phyloP scores from a whole-genome alignment of 37 sponge, comb jelly and placozoan genomes.

The Diacarnus erythraeanus region DNA sequence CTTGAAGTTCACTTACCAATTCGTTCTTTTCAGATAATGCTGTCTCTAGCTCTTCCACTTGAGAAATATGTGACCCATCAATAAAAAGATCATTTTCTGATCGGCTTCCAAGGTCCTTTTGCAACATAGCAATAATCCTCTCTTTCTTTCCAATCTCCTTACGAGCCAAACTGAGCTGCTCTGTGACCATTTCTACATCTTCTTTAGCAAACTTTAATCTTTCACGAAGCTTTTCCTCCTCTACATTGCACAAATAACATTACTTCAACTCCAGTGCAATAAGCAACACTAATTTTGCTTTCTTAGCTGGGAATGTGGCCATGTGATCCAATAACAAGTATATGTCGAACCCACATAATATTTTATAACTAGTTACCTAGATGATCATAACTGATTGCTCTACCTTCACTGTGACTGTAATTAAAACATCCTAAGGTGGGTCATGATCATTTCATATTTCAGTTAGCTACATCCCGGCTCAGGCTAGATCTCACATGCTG shows the following conservation, averaged over 20 bases:
- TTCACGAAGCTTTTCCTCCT: constrained; percentile 25
- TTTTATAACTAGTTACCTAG: no score
- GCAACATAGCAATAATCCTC: constrained; percentile 8
- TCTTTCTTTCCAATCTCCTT: constrained; percentile 13
- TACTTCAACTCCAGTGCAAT: no score
- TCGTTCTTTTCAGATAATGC: neutral
- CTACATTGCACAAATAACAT: neutral
- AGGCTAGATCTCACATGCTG: no score
- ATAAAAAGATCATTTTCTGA: neutral
- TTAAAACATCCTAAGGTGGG: no score
- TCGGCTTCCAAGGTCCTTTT: neutral
- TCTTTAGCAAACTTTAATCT: constrained; percentile 3
- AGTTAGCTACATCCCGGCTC: no score
- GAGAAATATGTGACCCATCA: constrained; percentile 4
- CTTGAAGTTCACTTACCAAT: constrained; percentile 13
- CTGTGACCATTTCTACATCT: constrained; percentile 2
- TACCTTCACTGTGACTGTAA: no score
- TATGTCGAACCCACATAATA: no score
- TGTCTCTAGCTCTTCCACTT: constrained; percentile 30
- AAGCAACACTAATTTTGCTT: no score
- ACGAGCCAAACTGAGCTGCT: constrained; percentile 4
- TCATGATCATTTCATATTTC: no score
- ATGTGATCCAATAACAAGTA: no score
- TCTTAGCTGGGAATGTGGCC: no score
- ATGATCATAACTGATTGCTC: no score